phyloP scores from a whole-genome alignment of 2,888 invertebrate species.

The Tolmerus cingulatus region DNA sequence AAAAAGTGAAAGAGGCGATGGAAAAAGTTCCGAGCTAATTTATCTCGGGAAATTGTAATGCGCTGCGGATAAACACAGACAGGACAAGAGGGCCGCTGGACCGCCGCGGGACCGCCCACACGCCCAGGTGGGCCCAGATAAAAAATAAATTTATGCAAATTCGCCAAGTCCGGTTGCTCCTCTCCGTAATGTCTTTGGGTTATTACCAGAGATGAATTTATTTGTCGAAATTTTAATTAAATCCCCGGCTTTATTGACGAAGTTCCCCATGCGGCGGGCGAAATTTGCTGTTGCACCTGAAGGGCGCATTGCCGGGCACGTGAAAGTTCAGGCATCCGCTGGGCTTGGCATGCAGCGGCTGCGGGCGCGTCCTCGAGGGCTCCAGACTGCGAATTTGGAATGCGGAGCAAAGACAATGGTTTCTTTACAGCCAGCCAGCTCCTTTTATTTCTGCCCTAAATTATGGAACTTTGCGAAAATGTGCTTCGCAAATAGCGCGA shows the following conservation, averaged over 20 bases:
- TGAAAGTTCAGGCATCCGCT: not conserved
- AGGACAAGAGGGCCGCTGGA: conserved; percentile 14
- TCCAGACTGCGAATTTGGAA: not conserved
- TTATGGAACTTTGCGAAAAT: not conserved
- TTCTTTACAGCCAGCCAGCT: not conserved
- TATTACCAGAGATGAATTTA: conserved; percentile 47
- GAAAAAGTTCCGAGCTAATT: conserved; percentile 48
- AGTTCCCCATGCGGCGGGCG: conserved; percentile 34
- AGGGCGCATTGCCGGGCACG: not conserved
- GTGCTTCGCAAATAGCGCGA: not conserved
- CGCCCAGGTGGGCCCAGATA: conserved; percentile 10
- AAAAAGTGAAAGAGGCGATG: conserved; percentile 44
- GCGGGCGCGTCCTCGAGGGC: not conserved
- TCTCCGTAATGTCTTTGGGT: conserved; percentile 43
- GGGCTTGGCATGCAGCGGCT: not conserved
- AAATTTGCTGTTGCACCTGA: conserved; percentile 16
- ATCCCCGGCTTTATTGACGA: conserved; percentile 45
- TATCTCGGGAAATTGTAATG: conserved; percentile 49
- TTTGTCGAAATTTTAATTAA: conserved; percentile 49
- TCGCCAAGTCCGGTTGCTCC: conserved; percentile 20
- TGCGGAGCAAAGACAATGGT: not conserved
- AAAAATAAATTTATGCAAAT: conserved; percentile 48
- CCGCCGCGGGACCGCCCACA: not conserved
- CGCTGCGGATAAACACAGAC: conserved; percentile 47
- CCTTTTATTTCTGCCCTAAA: not conserved